Evolutionary conservation across 2,888 invertebrate genomes (phyloP), one percentile per base, ranked within the genome.

Genomic region (Limnephilus lunatus): DNA sequence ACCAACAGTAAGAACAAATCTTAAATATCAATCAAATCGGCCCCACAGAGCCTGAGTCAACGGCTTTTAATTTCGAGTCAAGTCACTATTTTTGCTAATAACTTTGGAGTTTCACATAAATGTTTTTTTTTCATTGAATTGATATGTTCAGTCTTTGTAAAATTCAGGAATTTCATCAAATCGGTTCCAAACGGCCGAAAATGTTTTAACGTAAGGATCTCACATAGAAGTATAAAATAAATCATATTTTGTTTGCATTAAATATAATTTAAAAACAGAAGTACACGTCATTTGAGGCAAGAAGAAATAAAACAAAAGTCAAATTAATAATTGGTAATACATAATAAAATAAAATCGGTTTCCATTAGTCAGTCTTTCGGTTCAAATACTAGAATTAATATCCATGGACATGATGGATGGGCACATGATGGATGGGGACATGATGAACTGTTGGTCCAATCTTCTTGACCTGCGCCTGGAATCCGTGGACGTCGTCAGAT

Each of bases 381-480:
- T 68, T 68, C n/a, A 68, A 68, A 68, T 68, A 68, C 25, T 68
- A 1, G 9, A 68, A n/a, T 68, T 68, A 68, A 68, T 68, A 68
- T 68, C 68, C 68, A 9, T 68, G 68, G n/a, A 68, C 11, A 68
- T 87, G 82, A 11, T 88, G 35, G 68, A 30, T 35, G 35, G 90
- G 90, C 3, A 68, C 9, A 1, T 86, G 80, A 87, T 93, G 35
- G 39, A 30, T 39, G 35, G 90, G 90, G 3, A 68, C 9, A 1
- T 87, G 81, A 86, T 93, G 93, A 31, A 93, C 82, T 1, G 93
- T 91, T 44, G 93, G 93, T 44, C 93, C 93, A 35, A 93, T 92
- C 91, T 92, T 93, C 92, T 93, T 93, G 32, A 93, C 93, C 9
- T 91, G 90, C 31, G 93, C 93, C 81, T 93, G 92, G 92, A 93